Percentiles rank a stretch among this genome's conserved stretches.
These are phyloP conservation scores for Poecilobothrus nobilitatus DNA, from an alignment of 2,888 invertebrate genomes.

Conservation along the genomic window DNA sequence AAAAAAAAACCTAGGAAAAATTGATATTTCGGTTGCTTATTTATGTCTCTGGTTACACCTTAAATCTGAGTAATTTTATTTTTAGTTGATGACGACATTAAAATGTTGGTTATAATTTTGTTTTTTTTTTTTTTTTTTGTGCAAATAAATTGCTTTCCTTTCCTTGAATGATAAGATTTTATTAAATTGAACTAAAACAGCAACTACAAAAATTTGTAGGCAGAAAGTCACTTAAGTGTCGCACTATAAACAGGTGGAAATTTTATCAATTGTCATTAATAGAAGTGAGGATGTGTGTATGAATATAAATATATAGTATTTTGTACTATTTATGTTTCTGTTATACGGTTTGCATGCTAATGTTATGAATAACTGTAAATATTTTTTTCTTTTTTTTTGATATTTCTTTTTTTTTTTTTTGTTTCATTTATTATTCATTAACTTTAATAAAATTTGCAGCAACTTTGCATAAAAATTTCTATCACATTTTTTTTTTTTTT, in stretches of 20 bases:
- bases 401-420: too few relatives aligned
- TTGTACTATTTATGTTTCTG: too few relatives aligned
- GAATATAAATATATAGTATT: too few relatives aligned
- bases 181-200: background rate
- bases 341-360: background rate
- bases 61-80: background rate
- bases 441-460: too few relatives aligned
- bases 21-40: background rate
- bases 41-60: constrained; percentile 3
- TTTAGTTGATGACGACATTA: constrained; percentile 6
- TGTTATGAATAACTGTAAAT: background rate
- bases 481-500: too few relatives aligned
- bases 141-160: background rate
- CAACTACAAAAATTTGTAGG: background rate
- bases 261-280: background rate
- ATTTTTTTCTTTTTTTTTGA: background rate
- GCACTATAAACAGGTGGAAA: background rate
- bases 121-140: background rate
- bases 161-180: background rate
- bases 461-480: too few relatives aligned
- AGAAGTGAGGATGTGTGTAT: too few relatives aligned
- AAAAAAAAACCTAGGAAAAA: background rate
- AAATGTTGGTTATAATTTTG: background rate
- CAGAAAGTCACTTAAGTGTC: constrained; percentile 2
- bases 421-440: too few relatives aligned